Conservation (phyloP, 2,113 vertebrate genomes). For the Scytalopus superciliaris region DNA sequence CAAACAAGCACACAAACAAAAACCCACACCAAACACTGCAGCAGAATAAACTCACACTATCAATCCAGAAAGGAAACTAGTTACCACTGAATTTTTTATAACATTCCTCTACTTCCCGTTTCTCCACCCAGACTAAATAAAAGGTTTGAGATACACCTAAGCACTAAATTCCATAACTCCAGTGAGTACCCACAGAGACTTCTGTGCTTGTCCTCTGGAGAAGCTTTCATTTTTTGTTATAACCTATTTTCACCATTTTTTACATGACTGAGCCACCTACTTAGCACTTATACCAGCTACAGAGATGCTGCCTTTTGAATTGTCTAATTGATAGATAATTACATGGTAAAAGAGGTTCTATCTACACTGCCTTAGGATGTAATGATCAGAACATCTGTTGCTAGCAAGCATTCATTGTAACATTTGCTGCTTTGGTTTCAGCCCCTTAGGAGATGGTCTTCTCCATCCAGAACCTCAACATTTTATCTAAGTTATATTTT, state of each 20-base stretch:
- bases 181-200: neutral
- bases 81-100: neutral
- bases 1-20: neutral
- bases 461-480: neutral
- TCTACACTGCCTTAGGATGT: neutral
- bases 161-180: neutral
- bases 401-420: neutral
- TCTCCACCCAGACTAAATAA: neutral
- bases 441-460: neutral
- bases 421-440: neutral
- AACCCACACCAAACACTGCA: neutral
- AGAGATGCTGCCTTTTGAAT: neutral
- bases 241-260: neutral
- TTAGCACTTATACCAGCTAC: neutral
- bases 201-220: neutral
- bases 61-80: neutral
- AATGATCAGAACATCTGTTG: neutral
- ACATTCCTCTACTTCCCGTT: neutral
- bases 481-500: neutral
- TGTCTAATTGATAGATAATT: neutral
- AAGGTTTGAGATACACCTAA: neutral
- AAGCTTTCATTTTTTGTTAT: neutral
- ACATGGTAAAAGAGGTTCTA: neutral
- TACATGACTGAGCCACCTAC: neutral
- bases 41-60: neutral